Evolutionary conservation across 2,888 invertebrate species (phyloP), one percentile per base, ranked within the genome.

Genomic region (Poecilobothrus nobilitatus): DNA sequence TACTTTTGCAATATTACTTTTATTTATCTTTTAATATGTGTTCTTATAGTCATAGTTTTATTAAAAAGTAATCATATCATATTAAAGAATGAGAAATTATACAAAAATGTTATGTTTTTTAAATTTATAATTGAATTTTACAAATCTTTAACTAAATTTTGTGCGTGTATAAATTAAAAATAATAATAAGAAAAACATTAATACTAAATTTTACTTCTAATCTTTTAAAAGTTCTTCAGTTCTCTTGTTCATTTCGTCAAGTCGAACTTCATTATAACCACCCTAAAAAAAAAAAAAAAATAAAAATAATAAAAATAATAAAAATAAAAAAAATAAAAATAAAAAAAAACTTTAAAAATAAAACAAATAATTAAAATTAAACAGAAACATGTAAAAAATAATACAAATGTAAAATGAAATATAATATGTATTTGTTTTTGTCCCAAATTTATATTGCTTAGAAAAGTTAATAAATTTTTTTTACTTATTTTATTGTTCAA

Each of bases 141-240:
- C 12, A 53, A 53, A 53, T 53, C 18, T 37, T 53, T 15, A 53
- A 2, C 18, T 18, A 15, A 53, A 53, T 53, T 41, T 41, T 53
- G 53, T 53, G 53, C 53, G 53, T 53, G 15, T 15, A 53, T 53
- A 53, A 53, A 15, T 53, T 12, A 53, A 53, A 6, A 18, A n/a
- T 53, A 53, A 53, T 53, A 53, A 53, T 18, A 15, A n/a, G n/a
- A n/a, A n/a, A n/a, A 18, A 53, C 18, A 18, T 15, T 53, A 18
- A 12, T 18, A 15, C 6, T 63, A 2, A 21, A 4, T 53, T 18
- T 12, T 53, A 1, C 15, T 53, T 7, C 61, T 64, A 68, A 63
- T 66, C 67, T 68, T 70, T 71, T 20, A 70, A 33, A 41, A 70
- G 67, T 65, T 68, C 68, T 63, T 68, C 64, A 33, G 70, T 63